These are phyloP conservation scores for Drosophila sulfurigaster DNA, from an alignment of 1,140 invertebrate genomes.

Conservation along the genomic window DNA sequence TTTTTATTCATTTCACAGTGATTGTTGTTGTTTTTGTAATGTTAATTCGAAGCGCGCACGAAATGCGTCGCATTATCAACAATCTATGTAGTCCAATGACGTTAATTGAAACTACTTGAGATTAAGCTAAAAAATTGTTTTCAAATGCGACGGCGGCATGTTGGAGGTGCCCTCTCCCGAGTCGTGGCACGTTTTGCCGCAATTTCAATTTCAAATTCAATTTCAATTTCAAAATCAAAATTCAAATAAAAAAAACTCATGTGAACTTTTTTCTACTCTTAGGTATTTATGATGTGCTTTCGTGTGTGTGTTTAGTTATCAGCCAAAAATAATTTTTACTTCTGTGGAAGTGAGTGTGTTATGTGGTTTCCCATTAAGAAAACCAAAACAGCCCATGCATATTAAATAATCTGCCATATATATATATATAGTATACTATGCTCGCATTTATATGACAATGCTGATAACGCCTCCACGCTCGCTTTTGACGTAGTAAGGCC, in stretches of 20 bases:
- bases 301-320: slow-evolving; percentile 22
- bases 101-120: slow-evolving; percentile 83
- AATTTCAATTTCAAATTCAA: too few species aligned
- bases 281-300: background rate
- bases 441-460: slow-evolving; percentile 38
- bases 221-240: background rate
- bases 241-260: slow-evolving; percentile 12
- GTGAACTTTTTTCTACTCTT: slow-evolving; percentile 20
- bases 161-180: slow-evolving; percentile 22
- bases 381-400: slow-evolving; percentile 50
- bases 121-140: slow-evolving; percentile 73
- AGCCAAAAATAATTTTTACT: slow-evolving; percentile 19
- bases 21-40: slow-evolving; percentile 48
- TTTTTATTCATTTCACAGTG: slow-evolving; percentile 1
- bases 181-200: too few species aligned
- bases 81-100: slow-evolving; percentile 83
- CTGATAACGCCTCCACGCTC: slow-evolving; percentile 33
- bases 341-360: slow-evolving; percentile 4
- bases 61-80: slow-evolving; percentile 62
- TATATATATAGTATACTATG: slow-evolving; percentile 29
- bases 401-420: slow-evolving; percentile 42
- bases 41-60: slow-evolving; percentile 59
- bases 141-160: slow-evolving; percentile 58
- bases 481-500: slow-evolving; percentile 58
- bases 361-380: slow-evolving; percentile 55